These are phyloP conservation scores for Rhinophrynus dorsalis DNA, from an alignment of 2,797 vertebrate genomes.

Conservation along the genomic window DNA sequence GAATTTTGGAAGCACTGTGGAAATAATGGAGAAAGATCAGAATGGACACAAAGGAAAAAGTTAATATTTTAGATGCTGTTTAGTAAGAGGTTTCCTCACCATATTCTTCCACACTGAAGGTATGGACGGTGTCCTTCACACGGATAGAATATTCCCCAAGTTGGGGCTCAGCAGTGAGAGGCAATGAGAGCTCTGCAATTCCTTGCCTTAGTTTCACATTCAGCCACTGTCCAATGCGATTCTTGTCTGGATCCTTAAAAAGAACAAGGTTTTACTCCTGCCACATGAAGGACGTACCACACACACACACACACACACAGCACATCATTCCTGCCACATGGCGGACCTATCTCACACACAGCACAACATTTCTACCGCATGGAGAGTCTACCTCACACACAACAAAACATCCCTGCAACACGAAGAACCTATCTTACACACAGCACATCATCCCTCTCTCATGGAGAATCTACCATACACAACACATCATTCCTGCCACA, in stretches of 20 bases:
- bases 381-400: too few relatives aligned
- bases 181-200: slow-evolving; percentile 4
- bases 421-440: background rate
- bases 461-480: background rate
- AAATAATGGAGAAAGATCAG: background rate
- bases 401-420: too few relatives aligned
- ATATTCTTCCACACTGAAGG: slow-evolving; percentile 26
- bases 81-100: background rate
- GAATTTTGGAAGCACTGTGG: slow-evolving; percentile 35
- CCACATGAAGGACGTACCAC: too few relatives aligned
- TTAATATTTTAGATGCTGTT: background rate
- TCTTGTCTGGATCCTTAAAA: slow-evolving; percentile 24
- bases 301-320: too few relatives aligned
- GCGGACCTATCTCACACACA: too few relatives aligned
- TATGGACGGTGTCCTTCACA: background rate
- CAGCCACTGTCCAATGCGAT: slow-evolving; percentile 27
- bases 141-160: slow-evolving; percentile 10
- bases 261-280: too few relatives aligned
- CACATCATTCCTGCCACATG: too few relatives aligned
- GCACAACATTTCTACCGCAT: too few relatives aligned
- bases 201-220: slow-evolving; percentile 13
- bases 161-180: background rate
- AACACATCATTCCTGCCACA: too few relatives aligned
- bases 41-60: background rate
- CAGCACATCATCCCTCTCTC: background rate